Conservation (phyloP, 2,888 invertebrate species). For the Lypha dubia region DNA sequence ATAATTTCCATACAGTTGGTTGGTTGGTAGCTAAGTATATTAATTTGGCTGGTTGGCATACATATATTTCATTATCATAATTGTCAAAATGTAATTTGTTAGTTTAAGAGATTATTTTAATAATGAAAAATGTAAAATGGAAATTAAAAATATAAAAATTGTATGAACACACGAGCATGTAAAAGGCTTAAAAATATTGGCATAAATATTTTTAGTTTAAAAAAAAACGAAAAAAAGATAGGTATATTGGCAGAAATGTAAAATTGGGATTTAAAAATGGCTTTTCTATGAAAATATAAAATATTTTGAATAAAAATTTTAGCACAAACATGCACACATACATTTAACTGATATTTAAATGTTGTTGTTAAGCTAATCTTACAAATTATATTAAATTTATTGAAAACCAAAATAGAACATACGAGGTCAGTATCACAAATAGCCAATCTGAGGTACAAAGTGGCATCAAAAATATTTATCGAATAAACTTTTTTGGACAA, state of each 20-base stretch:
- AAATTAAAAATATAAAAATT: conserved; percentile 39
- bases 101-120: conserved; percentile 67
- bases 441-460: too few species aligned
- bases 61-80: conserved; percentile 69
- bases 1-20: neutral
- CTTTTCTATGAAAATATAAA: neutral
- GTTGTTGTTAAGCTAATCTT: too few species aligned
- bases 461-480: too few species aligned
- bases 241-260: conserved; percentile 17
- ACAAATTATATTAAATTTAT: neutral
- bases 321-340: neutral
- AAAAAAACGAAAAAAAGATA: neutral
- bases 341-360: neutral
- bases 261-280: conserved; percentile 27
- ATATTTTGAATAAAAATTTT: neutral
- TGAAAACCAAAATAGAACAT: neutral
- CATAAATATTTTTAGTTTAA: conserved; percentile 6
- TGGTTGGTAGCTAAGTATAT: neutral
- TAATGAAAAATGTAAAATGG: conserved; percentile 26
- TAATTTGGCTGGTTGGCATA: conserved; percentile 45
- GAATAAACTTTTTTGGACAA: too few species aligned
- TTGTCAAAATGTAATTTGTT: conserved; percentile 70
- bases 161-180: neutral
- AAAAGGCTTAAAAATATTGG: conserved; percentile 16
- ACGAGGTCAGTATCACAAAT: too few species aligned